Evolutionary conservation across 2,113 vertebrate genomes (phyloP).

Genomic region (Drymodes brunneopygia): DNA sequence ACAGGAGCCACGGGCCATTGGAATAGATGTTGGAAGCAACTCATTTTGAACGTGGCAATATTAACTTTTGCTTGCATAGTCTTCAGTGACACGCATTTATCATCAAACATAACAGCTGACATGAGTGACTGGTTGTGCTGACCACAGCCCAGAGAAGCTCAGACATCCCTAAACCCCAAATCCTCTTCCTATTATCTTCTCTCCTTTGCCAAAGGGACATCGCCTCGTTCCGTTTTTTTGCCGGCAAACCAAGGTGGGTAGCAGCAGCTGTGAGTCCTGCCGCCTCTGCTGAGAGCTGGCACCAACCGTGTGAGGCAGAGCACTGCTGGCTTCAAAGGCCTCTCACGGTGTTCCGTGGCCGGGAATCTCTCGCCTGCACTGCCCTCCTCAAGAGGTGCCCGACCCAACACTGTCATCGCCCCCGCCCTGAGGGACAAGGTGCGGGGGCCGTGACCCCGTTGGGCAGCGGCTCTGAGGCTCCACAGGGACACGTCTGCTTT

Average conservation of each 20-base stretch:
- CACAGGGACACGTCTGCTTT: background rate
- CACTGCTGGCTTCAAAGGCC: background rate
- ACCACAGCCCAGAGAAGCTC: background rate
- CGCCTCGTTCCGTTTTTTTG: background rate
- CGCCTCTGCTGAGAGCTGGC: background rate
- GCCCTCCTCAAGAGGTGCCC: background rate
- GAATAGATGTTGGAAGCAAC: background rate
- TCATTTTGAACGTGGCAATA: background rate
- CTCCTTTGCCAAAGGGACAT: background rate
- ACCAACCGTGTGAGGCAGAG: fast-evolving
- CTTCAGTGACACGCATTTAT: fast-evolving
- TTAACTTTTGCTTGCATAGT: background rate
- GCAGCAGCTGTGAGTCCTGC: background rate
- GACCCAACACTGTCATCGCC: background rate
- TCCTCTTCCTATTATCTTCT: background rate
- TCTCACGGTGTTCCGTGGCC: fast-evolving
- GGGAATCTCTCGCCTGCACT: fast-evolving
- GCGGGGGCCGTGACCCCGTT: background rate
- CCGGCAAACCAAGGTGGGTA: background rate
- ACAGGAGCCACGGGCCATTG: too few relatives aligned
- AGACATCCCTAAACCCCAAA: background rate
- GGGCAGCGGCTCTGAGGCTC: background rate
- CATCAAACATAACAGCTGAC: background rate
- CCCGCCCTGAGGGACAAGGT: background rate
- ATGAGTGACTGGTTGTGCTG: background rate